Evolutionary conservation across 2,113 vertebrate genomes (phyloP).

Genomic region (Poeciliopsis prolifica): DNA sequence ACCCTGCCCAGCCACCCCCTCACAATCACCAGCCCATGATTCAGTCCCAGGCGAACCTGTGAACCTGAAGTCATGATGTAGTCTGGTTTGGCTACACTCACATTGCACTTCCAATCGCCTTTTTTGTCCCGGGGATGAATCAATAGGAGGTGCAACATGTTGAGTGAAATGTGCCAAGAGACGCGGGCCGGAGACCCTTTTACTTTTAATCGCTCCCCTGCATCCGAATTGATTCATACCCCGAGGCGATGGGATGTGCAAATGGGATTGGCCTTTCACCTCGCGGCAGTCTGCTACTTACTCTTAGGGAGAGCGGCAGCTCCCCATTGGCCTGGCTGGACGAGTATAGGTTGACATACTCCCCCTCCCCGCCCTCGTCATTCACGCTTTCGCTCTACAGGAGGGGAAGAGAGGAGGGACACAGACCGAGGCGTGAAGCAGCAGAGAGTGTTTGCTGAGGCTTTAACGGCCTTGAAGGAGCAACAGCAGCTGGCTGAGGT

Average conservation of each 20-base stretch:
- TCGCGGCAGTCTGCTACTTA: slow-evolving; percentile 83
- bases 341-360: slow-evolving; percentile 95
- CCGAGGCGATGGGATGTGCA: slow-evolving; percentile 43
- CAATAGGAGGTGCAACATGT: slow-evolving; percentile 29
- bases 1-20: neutral
- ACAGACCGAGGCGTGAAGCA: slow-evolving; percentile 13
- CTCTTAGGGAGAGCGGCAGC: slow-evolving; percentile 86
- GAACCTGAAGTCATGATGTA: slow-evolving; percentile 52
- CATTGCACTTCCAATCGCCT: slow-evolving; percentile 53
- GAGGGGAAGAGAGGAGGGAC: slow-evolving; percentile 67
- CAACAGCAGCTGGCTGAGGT: slow-evolving; percentile 36
- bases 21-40: slow-evolving; percentile 38
- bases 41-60: slow-evolving; percentile 46
- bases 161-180: slow-evolving; percentile 11
- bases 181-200: neutral
- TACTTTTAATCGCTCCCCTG: neutral
- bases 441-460: slow-evolving; percentile 22
- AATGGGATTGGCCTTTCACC: slow-evolving; percentile 67
- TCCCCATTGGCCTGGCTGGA: slow-evolving; percentile 92
- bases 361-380: slow-evolving; percentile 94
- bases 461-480: slow-evolving; percentile 36
- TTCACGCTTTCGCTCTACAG: slow-evolving; percentile 90
- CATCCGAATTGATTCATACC: slow-evolving; percentile 53
- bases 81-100: slow-evolving; percentile 40
- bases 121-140: slow-evolving; percentile 45